These are phyloP conservation scores for Caenorhabditis brenneri DNA, from an alignment of 1,140 invertebrate genomes.

Conservation along the genomic window DNA sequence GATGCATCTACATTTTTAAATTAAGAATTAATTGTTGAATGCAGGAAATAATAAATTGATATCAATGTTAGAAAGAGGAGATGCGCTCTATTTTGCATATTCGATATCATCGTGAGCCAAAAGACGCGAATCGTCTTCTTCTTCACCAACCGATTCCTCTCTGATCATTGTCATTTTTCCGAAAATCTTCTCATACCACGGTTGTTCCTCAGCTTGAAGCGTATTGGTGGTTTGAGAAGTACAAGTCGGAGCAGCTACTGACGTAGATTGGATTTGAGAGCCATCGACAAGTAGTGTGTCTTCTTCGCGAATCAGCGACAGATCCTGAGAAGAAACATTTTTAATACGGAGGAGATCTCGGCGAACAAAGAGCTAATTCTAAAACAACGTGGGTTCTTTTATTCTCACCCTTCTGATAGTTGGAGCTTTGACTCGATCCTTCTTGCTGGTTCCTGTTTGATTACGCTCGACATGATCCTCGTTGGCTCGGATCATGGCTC, in stretches of 20 bases:
- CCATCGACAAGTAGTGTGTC: conserved; percentile 1
- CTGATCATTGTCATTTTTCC: conserved; percentile 11
- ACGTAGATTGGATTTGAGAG: neutral
- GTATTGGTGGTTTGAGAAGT: neutral
- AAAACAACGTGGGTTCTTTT: too few species aligned
- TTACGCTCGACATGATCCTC: neutral
- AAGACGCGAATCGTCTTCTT: neutral
- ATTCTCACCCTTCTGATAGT: neutral
- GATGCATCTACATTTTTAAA: too few species aligned
- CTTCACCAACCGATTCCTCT: neutral
- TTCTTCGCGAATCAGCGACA: conserved; percentile 43
- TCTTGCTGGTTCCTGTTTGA: neutral
- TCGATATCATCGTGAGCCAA: neutral
- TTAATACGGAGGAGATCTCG: neutral
- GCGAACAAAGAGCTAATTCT: too few species aligned
- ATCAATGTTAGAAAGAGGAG: neutral
- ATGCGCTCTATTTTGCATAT: neutral
- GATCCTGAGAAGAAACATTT: neutral
- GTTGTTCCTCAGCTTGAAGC: neutral
- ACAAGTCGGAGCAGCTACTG: neutral
- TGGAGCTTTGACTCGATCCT: neutral
- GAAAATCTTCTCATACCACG: conserved; percentile 19
- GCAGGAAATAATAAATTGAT: neutral
- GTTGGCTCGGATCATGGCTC: conserved; percentile 9
- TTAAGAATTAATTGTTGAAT: too few species aligned